These are phyloP conservation scores for Mythimna lalbum DNA, from an alignment of 2,888 invertebrate genomes.

Conservation along the genomic window DNA sequence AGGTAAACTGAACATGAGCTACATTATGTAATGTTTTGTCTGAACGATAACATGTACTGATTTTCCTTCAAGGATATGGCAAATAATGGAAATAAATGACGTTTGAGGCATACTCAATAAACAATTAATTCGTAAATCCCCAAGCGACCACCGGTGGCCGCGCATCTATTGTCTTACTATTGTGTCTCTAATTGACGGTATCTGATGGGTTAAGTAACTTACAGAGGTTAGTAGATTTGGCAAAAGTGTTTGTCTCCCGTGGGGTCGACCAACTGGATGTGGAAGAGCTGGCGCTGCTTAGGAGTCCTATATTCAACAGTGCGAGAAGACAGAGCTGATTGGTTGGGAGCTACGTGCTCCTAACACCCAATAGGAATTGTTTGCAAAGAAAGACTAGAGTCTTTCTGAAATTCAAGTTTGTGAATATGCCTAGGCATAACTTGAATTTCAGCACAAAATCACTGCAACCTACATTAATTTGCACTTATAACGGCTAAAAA, in stretches of 20 bases:
- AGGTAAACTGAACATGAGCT: conserved; percentile 72
- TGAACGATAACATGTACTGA: conserved; percentile 23
- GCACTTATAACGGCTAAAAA: conserved; percentile 43
- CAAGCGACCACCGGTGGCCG: too few relatives aligned
- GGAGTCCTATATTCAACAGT: neutral
- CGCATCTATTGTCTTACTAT: too few relatives aligned
- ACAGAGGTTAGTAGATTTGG: neutral
- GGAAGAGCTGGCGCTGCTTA: neutral
- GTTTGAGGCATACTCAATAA: too few relatives aligned
- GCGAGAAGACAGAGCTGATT: neutral
- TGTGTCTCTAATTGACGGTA: too few relatives aligned
- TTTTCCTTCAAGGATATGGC: conserved; percentile 41
- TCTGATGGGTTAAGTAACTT: too few relatives aligned
- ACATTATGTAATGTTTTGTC: conserved; percentile 24
- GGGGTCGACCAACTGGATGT: neutral
- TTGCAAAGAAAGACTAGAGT: neutral
- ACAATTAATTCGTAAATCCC: too few relatives aligned
- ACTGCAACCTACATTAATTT: conserved; percentile 34
- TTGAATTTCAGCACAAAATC: conserved; percentile 1
- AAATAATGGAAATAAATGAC: too few relatives aligned
- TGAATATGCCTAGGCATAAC: too few relatives aligned
- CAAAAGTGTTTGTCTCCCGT: neutral
- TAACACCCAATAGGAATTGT: too few relatives aligned
- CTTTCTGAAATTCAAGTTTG: too few relatives aligned
- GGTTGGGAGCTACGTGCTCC: neutral